Evolutionary conservation across 37 sponge, comb jelly and placozoan genomes (phyloP).

Genomic region (Cliona cf. orientalis): DNA sequence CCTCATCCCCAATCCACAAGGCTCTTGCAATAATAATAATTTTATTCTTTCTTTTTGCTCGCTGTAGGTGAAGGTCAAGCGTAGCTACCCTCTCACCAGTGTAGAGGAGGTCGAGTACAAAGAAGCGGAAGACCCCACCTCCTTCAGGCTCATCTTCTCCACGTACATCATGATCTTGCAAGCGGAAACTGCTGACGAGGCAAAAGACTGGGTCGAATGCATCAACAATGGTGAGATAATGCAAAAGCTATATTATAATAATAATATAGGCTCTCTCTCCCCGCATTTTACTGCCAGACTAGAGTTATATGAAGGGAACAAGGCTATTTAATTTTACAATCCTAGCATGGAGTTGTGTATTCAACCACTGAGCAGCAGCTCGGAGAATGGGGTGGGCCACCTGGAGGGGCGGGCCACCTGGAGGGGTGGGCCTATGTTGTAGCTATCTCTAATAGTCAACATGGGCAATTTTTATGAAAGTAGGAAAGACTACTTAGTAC

Average conservation of each 20-base stretch:
- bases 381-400: too few relatives aligned
- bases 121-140: slow-evolving; percentile 12
- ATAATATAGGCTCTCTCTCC: too few relatives aligned
- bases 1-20: too few relatives aligned
- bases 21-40: not conserved
- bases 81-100: slow-evolving; percentile 61
- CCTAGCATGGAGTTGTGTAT: too few relatives aligned
- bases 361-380: too few relatives aligned
- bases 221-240: slow-evolving; percentile 34
- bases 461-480: not conserved
- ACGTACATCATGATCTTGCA: slow-evolving; percentile 25
- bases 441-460: not conserved
- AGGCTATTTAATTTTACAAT: too few relatives aligned
- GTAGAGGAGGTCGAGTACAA: slow-evolving; percentile 38
- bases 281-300: too few relatives aligned
- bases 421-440: too few relatives aligned
- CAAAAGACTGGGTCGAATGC: slow-evolving; percentile 49
- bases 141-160: slow-evolving; percentile 34
- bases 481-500: not conserved
- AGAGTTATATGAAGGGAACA: too few relatives aligned
- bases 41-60: not conserved
- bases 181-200: slow-evolving; percentile 41
- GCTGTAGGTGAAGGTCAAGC: slow-evolving; percentile 57
- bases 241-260: too few relatives aligned
- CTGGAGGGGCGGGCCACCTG: too few relatives aligned